A percentile compares a stretch with the other conserved stretches of the same genome.
phyloP scores from a whole-genome alignment of 2,797 vertebrate genomes.

The Rhinophrynus dorsalis region DNA sequence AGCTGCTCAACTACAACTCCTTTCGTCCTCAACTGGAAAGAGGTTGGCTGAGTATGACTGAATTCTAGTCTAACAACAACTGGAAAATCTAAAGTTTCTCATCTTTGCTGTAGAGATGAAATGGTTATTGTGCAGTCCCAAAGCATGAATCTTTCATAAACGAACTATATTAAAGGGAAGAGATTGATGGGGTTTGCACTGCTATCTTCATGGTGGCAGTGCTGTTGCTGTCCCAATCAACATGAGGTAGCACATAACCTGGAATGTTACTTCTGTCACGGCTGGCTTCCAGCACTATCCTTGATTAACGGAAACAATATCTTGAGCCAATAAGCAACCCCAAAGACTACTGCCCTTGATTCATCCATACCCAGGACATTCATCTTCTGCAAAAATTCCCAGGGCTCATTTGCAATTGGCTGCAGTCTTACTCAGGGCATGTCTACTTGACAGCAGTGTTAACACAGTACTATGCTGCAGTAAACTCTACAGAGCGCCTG shows the following conservation, averaged over 20 bases:
- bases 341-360: too few relatives aligned
- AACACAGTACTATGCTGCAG: slow-evolving; percentile 49
- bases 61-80: too few relatives aligned
- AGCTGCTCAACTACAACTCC: too few relatives aligned
- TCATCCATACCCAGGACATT: not conserved
- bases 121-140: too few relatives aligned
- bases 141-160: too few relatives aligned
- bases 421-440: slow-evolving; percentile 49
- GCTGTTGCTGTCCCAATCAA: slow-evolving; percentile 11
- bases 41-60: too few relatives aligned
- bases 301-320: not conserved
- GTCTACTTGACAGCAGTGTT: slow-evolving; percentile 51
- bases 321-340: too few relatives aligned
- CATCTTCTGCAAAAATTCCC: not conserved
- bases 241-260: slow-evolving; percentile 39
- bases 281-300: not conserved
- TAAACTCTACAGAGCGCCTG: slow-evolving; percentile 47
- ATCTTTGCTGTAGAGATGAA: too few relatives aligned
- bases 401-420: not conserved
- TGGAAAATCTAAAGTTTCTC: too few relatives aligned
- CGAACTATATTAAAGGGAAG: too few relatives aligned
- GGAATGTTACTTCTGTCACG: slow-evolving; percentile 9
- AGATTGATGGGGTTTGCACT: not conserved
- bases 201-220: not conserved
- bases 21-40: too few relatives aligned